Evolutionary conservation across 2,113 vertebrate species (phyloP).

Genomic region (Hippolais icterina): DNA sequence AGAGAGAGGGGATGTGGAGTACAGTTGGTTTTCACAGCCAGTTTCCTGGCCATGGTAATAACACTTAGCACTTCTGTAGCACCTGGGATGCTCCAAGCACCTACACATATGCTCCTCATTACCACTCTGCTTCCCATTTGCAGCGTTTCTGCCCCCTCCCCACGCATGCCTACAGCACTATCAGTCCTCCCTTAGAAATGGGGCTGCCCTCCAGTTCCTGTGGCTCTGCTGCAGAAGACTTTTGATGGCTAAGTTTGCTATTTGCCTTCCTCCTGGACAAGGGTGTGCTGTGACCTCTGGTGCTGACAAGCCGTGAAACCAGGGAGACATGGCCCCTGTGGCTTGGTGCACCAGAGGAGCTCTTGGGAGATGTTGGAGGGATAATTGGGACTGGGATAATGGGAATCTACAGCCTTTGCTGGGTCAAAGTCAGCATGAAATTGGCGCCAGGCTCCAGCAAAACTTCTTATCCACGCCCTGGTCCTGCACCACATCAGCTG

Average conservation of each 20-base stretch:
- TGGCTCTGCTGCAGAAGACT: neutral
- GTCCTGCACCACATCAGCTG: fast-evolving
- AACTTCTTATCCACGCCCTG: neutral
- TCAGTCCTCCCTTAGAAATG: neutral
- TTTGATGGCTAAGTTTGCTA: neutral
- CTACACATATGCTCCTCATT: constrained; percentile 39
- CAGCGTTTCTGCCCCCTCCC: neutral
- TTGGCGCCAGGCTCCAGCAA: neutral
- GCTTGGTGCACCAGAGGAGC: neutral
- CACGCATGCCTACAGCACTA: neutral
- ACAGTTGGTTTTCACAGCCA: neutral
- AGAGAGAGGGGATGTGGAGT: neutral
- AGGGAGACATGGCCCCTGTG: no score
- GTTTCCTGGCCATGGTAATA: constrained; percentile 46
- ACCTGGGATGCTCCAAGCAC: constrained; percentile 38
- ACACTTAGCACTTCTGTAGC: constrained; percentile 52
- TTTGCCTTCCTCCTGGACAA: neutral
- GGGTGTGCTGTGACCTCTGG: neutral
- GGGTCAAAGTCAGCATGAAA: neutral
- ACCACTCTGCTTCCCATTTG: neutral
- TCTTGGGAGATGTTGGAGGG: neutral
- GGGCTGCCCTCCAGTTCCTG: neutral
- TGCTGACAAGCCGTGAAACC: neutral
- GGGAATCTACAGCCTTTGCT: neutral
- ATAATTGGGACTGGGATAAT: neutral